Base-by-base conservation (phyloP, 2,888 invertebrate genomes). In the Scaptomyza reducta region DNA sequence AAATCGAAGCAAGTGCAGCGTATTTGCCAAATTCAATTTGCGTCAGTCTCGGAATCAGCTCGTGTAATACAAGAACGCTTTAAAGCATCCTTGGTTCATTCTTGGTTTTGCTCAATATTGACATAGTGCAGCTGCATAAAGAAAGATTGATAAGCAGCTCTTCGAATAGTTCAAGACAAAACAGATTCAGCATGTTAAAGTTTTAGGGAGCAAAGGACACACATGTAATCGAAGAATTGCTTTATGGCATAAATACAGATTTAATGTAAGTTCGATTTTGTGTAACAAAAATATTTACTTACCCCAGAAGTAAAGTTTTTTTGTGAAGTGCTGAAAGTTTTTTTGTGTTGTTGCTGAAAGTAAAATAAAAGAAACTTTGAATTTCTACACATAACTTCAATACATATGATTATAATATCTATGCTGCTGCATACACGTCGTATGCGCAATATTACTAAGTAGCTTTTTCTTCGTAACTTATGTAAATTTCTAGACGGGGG, bases 391-490 rank as follows among this genome's bases (percentile, higher is more conserved):
- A 31, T 31, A 6, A 54, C 16, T 31, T 31, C 31, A 31, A 29
- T 49, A 41, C 45, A 49, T 47, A 27, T 27, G 33, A 57, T 38
- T 49, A 54, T 31, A 53, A 53, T 70, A 35, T 44, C 10, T 49
- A 25, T 42, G 27, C 27, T 42, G 27, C 27, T 46, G 38, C 57
- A 51, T 49, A 67, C 80, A 74, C 56, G 79, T 63, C 80, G 80
- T 74, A 86, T 86, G 64, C 87, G 84, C 64, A 72, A 86, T 83
- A 67, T 82, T 70, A 79, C 83, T 79, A 73, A 70, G 73, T 59
- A 57, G 66, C 59, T 63, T 59, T 59, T 68, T 72, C 65, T 68
- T 72, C 67, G 41, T 33, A 72, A 79, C 70, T 76, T 87, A 87
- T 87, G 87, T 87, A 83, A 87, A 83, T 81, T 64, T 33, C 51